Conservation (phyloP, 1,140 invertebrate species). For the Drosophila burlai region DNA sequence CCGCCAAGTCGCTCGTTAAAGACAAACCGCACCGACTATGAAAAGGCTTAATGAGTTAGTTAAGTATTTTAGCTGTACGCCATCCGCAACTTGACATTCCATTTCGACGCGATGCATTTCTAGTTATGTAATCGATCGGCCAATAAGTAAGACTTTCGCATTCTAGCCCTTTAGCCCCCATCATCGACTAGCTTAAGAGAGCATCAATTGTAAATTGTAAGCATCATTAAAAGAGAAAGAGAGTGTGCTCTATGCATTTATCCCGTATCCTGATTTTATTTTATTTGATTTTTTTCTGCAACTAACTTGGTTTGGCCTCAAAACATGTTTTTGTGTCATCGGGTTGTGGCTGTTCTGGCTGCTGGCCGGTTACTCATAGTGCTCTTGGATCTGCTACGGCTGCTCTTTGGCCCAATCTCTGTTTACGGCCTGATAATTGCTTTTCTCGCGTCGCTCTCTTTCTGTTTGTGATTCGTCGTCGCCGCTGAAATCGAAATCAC, state of each 20-base stretch:
- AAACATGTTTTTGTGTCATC: slow-evolving; percentile 37
- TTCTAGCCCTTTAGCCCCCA: background rate
- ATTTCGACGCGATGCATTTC: slow-evolving; percentile 49
- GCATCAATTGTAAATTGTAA: slow-evolving; percentile 25
- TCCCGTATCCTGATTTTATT: slow-evolving; percentile 11
- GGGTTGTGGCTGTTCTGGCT: slow-evolving; percentile 7
- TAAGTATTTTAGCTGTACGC: slow-evolving; percentile 58
- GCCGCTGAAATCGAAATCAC: slow-evolving; percentile 69
- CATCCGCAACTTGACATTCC: slow-evolving; percentile 52
- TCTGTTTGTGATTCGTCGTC: slow-evolving; percentile 72
- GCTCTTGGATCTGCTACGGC: slow-evolving; percentile 3
- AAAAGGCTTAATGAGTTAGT: slow-evolving; percentile 58
- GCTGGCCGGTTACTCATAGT: slow-evolving; percentile 30
- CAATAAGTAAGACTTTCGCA: slow-evolving; percentile 14
- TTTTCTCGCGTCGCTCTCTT: slow-evolving; percentile 58
- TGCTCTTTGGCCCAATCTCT: slow-evolving; percentile 56
- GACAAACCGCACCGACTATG: slow-evolving; percentile 37
- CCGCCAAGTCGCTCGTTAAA: slow-evolving; percentile 14
- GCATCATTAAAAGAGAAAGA: slow-evolving; percentile 10
- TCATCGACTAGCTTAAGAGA: slow-evolving; percentile 23
- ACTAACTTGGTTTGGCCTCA: background rate
- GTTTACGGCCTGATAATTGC: slow-evolving; percentile 64
- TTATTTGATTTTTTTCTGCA: slow-evolving; percentile 3
- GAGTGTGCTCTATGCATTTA: slow-evolving; percentile 4
- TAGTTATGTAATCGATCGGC: slow-evolving; percentile 43